These are phyloP conservation scores for Copidosoma aretas DNA, from an alignment of 2,888 invertebrate genomes.

Conservation along the genomic window DNA sequence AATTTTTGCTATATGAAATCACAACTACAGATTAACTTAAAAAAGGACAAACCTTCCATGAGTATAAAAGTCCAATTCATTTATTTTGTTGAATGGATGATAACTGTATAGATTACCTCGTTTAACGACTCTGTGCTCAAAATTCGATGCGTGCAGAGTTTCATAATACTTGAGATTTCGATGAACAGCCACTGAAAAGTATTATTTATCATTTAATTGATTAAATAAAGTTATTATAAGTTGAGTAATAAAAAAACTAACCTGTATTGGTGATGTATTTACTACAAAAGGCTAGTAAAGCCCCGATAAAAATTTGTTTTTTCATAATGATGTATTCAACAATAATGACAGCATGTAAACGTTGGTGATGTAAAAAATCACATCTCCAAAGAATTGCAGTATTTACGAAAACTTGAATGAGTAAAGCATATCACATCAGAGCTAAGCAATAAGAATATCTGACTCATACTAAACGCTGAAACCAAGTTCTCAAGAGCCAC, in stretches of 20 bases:
- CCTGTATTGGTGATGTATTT: slow-evolving; percentile 24
- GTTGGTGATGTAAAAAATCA: no score
- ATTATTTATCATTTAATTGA: background rate
- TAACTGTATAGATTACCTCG: slow-evolving; percentile 79
- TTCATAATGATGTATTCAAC: slow-evolving; percentile 17
- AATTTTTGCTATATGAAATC: background rate
- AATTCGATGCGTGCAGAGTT: slow-evolving; percentile 75
- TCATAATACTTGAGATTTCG: slow-evolving; percentile 84
- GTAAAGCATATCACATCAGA: no score
- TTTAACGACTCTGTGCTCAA: slow-evolving; percentile 82
- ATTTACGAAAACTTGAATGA: no score
- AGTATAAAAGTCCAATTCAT: slow-evolving; percentile 83
- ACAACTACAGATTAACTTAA: background rate
- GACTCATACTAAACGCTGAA: no score
- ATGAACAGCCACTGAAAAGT: slow-evolving; percentile 72
- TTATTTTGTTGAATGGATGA: slow-evolving; percentile 87
- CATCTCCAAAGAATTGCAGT: no score
- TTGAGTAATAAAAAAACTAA: slow-evolving; percentile 17
- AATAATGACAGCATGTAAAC: background rate
- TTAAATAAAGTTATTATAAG: background rate
- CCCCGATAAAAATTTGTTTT: slow-evolving; percentile 1
- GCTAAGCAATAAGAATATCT: no score
- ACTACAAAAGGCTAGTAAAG: slow-evolving; percentile 15
- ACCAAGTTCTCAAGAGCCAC: no score
- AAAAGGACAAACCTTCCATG: slow-evolving; percentile 67